These are phyloP conservation scores for Pristis pectinata DNA, from an alignment of 2,797 vertebrate species.

Conservation along the genomic window DNA sequence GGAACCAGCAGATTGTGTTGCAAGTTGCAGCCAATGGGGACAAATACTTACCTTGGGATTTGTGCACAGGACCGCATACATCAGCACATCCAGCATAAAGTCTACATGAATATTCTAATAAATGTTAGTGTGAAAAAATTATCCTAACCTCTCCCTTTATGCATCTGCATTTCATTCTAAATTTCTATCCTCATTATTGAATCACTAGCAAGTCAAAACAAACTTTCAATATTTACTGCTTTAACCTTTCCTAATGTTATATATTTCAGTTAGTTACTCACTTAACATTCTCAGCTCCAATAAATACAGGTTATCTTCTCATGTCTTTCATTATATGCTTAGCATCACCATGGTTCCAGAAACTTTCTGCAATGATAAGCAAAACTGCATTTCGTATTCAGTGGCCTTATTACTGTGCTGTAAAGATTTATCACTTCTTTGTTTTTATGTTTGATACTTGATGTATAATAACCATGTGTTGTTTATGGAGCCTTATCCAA, in stretches of 20 bases:
- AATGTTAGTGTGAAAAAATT: neutral
- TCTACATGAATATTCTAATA: neutral
- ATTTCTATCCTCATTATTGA: neutral
- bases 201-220: neutral
- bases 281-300: neutral
- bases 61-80: neutral
- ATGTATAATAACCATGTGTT: neutral
- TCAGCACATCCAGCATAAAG: too few relatives aligned
- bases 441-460: neutral
- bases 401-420: neutral
- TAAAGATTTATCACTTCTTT: neutral
- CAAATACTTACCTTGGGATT: neutral
- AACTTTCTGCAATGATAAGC: neutral
- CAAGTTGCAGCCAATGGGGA: neutral
- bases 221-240: neutral
- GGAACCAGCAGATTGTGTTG: neutral
- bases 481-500: neutral
- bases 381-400: neutral
- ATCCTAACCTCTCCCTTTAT: neutral
- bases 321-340: neutral
- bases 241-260: neutral
- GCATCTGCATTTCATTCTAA: neutral
- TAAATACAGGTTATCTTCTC: neutral
- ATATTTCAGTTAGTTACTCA: neutral
- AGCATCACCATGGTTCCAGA: neutral